Base-by-base conservation (phyloP, 2,888 invertebrate species). In the Sycophila texana region DNA sequence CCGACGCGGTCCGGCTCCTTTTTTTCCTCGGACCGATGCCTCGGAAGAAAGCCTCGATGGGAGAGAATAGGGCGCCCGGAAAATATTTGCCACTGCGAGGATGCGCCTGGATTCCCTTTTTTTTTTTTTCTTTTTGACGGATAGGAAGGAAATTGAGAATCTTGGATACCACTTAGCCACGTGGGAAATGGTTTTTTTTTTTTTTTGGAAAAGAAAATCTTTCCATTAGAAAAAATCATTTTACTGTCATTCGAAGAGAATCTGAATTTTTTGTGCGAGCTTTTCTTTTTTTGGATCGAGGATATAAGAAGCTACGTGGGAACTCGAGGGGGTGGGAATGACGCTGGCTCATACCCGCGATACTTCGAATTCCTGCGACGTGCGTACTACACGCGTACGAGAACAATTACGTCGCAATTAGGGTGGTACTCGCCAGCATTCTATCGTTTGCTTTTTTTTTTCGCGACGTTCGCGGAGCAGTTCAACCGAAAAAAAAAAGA, bases 341-440 rank as follows among this genome's bases (percentile, higher is more conserved):
- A 30, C 66, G 51, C 39, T 22, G 13, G 1, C 0, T 39, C 39
- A 39, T 39, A 39, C 22, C 67, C 60, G 60, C 72, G 61, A 66
- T 47, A 18, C 47, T 72, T 65, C 66, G 60, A 26, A 77, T 77
- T 73, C 73, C 61, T 53, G 14, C 10, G 49, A 49, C 49, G 47
- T 4, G 20, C 14, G 58, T 1, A 20, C 58, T 39, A 10, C 57
- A 20, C 71, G 20, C 47, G 49, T 22, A 51, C 26, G 14, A 58
- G n/a, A 71, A 79, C 70, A 74, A 79, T 79, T 74, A 79, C 58
- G 14, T 65, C 53, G 74, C 26, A 74, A 79, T 74, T 58, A 79
- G 61, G 22, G 49, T 39, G 12, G 65, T n/a, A n/a, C n/a, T n/a
- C 5, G 39, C 22, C 66, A 12, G 22, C 49, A 16, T 58, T 49